Base-by-base conservation (phyloP, 2,797 vertebrate genomes). In the Crypturellus tataupa region DNA sequence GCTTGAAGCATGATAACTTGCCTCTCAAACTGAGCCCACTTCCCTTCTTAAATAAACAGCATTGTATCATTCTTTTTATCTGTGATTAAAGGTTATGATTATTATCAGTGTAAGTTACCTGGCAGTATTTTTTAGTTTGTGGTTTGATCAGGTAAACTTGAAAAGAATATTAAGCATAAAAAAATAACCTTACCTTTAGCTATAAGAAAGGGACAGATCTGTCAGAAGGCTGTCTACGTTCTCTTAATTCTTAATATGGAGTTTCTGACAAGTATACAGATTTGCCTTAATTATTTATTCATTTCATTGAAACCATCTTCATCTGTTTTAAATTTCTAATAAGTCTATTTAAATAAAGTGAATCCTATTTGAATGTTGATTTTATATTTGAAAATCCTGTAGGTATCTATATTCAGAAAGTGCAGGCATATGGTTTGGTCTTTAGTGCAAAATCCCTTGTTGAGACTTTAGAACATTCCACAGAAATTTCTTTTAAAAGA, bases 241-340 rank as follows among this genome's bases (percentile, higher is more conserved):
- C 83, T 95, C 95, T 96, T 96, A 97, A 96, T 97, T 97, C 97
- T 97, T 98, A 97, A 96, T 97, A 97, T 81, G 82, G 90, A 95
- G 40, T 96, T 97, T 97, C 95, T 98, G 97, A 98, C 97, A 98
- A 97, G 97, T 97, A 92, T 96, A 97, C 95, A 98, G 97, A 98
- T 98, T 98, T 98, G 95, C 97, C 96, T 98, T 98, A 98, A 97
- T 98, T 98, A 98, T 98, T 98, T 97, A 98, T 98, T 98, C 96
- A 98, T 98, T 97, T 98, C 93, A 96, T 96, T 97, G 97, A 97
- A 98, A 97, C 90, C 95, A 59, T 97, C 96, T 97, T 97, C 97
- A 96, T 97, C 97, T 98, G 85, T 64, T 98, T 98, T 98, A 98
- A 98, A 98, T 97, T 98, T 98, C 96, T 97, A 98, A 98, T 97